phyloP scores from a whole-genome alignment of 2,797 vertebrate genomes.

The Gambelia wislizenii region DNA sequence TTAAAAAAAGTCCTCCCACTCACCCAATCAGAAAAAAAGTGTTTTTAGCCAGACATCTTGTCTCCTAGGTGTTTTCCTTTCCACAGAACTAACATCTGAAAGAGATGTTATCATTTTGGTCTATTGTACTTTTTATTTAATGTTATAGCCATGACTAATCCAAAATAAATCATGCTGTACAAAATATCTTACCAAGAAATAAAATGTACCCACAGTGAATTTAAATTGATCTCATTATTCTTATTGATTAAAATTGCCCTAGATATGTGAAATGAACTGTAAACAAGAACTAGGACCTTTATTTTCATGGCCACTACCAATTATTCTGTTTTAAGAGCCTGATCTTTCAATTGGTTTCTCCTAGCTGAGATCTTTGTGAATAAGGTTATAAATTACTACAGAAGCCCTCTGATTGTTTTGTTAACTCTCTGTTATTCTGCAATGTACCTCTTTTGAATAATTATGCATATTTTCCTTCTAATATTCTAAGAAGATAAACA shows the following conservation, averaged over 20 bases:
- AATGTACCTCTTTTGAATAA: neutral
- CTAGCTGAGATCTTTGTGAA: neutral
- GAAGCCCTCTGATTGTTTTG: neutral
- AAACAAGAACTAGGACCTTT: constrained; percentile 18
- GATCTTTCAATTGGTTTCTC: neutral
- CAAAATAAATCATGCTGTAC: neutral
- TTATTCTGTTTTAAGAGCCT: constrained; percentile 21
- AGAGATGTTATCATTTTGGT: neutral
- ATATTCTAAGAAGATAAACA: neutral
- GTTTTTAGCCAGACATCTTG: too few species aligned
- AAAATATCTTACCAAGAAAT: constrained; percentile 4
- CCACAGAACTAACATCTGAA: neutral
- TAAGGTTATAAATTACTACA: neutral
- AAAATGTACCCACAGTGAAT: constrained; percentile 15
- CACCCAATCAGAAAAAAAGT: too few species aligned
- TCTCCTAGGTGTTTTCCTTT: neutral
- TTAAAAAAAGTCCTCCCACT: neutral
- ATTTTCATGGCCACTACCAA: constrained; percentile 22
- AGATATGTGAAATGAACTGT: constrained; percentile 12
- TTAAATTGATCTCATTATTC: constrained; percentile 27
- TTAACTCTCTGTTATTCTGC: neutral
- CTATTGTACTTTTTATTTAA: neutral
- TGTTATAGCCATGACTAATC: constrained; percentile 1
- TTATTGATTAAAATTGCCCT: constrained; percentile 31
- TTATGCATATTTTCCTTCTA: neutral